Conservation (phyloP, 2,797 vertebrate species). For the Myiotriccus ornatus region DNA sequence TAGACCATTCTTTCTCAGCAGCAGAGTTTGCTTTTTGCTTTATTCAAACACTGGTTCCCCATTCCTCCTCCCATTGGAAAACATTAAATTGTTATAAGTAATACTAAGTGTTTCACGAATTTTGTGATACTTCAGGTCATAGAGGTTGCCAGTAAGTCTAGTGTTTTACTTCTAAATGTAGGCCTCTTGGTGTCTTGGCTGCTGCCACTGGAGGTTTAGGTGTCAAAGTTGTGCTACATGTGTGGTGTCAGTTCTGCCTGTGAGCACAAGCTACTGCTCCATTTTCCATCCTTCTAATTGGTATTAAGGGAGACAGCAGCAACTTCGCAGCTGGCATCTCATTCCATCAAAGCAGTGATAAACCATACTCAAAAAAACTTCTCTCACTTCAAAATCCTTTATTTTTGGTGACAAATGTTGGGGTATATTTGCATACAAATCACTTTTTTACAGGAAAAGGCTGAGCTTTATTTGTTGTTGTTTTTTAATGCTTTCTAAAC, state of each 20-base stretch:
- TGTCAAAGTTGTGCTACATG: conserved; percentile 33
- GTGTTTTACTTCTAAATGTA: not conserved
- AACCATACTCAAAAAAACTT: conserved; percentile 48
- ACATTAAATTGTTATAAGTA: conserved; percentile 14
- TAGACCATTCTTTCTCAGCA: not conserved
- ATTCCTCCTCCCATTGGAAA: not conserved
- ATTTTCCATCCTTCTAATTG: conserved; percentile 16
- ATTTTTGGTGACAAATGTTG: conserved; percentile 58
- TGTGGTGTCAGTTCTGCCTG: conserved; percentile 43
- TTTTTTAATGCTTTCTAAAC: conserved; percentile 35
- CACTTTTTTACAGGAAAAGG: conserved; percentile 50
- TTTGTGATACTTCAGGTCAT: not conserved
- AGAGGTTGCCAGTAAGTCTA: not conserved
- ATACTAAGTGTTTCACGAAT: not conserved
- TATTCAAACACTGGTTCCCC: not conserved
- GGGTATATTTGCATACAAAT: conserved; percentile 72
- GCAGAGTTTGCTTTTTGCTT: not conserved
- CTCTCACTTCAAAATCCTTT: conserved; percentile 50
- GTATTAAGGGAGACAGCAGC: conserved; percentile 51
- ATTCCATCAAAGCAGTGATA: conserved; percentile 60
- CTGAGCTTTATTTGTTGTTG: not conserved
- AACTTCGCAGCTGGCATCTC: conserved; percentile 40
- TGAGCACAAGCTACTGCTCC: conserved; percentile 6
- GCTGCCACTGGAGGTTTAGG: conserved; percentile 38
- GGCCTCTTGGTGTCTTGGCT: not conserved